Evolutionary conservation across 1,140 invertebrate genomes (phyloP).

Genomic region (Tetragonula clypearis): DNA sequence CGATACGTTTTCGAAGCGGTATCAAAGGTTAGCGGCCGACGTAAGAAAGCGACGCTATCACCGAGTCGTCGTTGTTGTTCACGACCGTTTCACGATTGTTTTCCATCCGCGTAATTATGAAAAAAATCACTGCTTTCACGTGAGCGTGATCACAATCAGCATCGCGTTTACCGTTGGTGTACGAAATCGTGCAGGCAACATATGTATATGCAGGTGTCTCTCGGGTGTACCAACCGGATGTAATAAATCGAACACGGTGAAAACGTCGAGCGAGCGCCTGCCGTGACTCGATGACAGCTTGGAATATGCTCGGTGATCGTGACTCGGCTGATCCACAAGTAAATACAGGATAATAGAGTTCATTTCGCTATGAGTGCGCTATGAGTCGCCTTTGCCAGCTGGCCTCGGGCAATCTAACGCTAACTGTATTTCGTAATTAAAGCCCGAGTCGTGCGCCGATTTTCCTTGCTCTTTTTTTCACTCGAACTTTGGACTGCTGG

Average conservation of each 20-base stretch:
- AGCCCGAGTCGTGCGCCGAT: background rate
- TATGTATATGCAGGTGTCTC: conserved; percentile 62
- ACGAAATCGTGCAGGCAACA: conserved; percentile 46
- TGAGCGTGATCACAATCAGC: conserved; percentile 27
- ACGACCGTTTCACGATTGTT: background rate
- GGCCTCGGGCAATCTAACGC: conserved; percentile 1
- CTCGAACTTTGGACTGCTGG: background rate
- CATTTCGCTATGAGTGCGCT: conserved; percentile 37
- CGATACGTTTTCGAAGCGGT: background rate
- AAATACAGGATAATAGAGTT: conserved; percentile 53
- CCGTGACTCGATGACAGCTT: conserved; percentile 67
- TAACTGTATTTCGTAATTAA: conserved; percentile 37
- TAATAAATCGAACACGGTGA: conserved; percentile 70
- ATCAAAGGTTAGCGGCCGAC: background rate
- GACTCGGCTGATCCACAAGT: conserved; percentile 48
- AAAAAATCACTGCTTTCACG: background rate
- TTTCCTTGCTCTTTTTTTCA: background rate
- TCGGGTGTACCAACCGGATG: conserved; percentile 62
- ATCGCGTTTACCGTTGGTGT: conserved; percentile 16
- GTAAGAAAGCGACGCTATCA: background rate
- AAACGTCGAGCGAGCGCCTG: conserved; percentile 61
- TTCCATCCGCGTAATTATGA: conserved; percentile 26
- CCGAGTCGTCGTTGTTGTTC: conserved; percentile 2
- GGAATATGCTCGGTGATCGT: conserved; percentile 50
- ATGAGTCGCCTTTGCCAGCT: conserved; percentile 9